A percentile compares a stretch with the other conserved stretches of the same genome.
phyloP scores from a whole-genome alignment of 1,140 invertebrate species.

The Amphibalanus amphitrite region DNA sequence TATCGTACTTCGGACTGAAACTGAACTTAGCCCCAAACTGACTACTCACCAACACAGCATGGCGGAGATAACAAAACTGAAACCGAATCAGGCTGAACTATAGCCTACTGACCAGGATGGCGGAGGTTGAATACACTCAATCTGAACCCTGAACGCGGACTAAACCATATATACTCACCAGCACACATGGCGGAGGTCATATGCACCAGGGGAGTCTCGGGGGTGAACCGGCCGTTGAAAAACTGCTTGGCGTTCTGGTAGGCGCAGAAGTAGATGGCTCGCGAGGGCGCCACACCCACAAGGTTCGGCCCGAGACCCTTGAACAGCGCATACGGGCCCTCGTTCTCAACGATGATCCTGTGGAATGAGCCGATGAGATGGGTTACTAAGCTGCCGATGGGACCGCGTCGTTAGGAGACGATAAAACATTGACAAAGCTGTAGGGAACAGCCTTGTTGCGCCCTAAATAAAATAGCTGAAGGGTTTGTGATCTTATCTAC shows the following conservation, averaged over 20 bases:
- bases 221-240: slow-evolving; percentile 52
- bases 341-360: slow-evolving; percentile 79
- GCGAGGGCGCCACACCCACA: slow-evolving; percentile 90
- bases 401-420: background rate
- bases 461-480: background rate
- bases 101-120: no score
- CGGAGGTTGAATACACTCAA: background rate
- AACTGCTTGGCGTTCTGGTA: slow-evolving; percentile 84
- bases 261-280: slow-evolving; percentile 96
- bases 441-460: background rate
- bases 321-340: slow-evolving; percentile 81
- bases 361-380: slow-evolving; percentile 20
- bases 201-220: slow-evolving; percentile 85
- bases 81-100: no score
- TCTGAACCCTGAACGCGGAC: background rate
- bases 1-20: no score
- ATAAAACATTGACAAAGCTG: background rate
- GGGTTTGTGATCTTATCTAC: background rate
- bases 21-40: no score
- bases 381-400: background rate
- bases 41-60: no score
- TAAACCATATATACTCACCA: slow-evolving; percentile 38
- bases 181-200: slow-evolving; percentile 84
- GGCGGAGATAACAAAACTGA: no score
- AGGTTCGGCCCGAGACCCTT: slow-evolving; percentile 96